These are phyloP conservation scores for Ameiurus melas DNA, from an alignment of 2,113 vertebrate species.

Conservation along the genomic window DNA sequence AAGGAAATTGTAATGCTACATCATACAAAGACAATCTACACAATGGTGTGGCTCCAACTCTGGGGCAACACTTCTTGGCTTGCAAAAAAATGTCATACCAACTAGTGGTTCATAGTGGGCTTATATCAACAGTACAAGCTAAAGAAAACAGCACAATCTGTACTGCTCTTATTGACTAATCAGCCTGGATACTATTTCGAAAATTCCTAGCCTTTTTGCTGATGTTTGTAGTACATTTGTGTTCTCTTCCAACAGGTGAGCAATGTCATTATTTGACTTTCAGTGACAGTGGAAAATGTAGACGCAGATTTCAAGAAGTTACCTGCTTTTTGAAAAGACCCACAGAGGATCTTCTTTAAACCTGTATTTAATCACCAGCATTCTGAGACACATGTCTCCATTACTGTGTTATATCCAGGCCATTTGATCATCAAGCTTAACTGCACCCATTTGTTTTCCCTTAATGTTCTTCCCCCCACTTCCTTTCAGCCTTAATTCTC, in stretches of 20 bases:
- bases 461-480: background rate
- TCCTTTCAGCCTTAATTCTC: slow-evolving; percentile 2
- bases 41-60: background rate
- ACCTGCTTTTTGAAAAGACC: background rate
- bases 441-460: background rate
- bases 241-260: background rate
- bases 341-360: background rate
- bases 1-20: background rate
- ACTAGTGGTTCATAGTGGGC: background rate
- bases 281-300: background rate
- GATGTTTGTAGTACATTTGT: background rate
- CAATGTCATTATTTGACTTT: slow-evolving; percentile 1
- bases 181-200: background rate
- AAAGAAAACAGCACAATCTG: background rate
- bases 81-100: background rate
- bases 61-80: background rate
- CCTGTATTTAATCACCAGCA: background rate
- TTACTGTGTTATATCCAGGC: slow-evolving; percentile 7
- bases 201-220: background rate
- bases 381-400: background rate
- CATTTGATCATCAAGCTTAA: slow-evolving; percentile 14
- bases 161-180: background rate
- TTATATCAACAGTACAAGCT: background rate
- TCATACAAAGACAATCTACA: background rate
- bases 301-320: too few relatives aligned